Percentiles rank a stretch among this genome's conserved stretches.
phyloP scores from a whole-genome alignment of 2,888 invertebrate genomes.

The Hyposoter didymator region DNA sequence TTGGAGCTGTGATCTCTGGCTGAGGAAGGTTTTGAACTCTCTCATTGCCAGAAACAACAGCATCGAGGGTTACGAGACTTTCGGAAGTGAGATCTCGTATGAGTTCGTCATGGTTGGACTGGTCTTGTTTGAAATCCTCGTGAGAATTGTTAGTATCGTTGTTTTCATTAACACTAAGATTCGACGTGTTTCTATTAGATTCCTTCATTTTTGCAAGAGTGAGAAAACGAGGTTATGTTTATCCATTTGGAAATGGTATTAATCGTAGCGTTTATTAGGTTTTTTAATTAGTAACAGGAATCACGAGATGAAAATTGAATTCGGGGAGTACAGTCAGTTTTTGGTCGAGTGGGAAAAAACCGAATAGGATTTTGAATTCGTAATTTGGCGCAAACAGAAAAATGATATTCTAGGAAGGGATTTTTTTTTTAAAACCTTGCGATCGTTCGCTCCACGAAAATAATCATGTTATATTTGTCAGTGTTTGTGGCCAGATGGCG shows the following conservation, averaged over 20 bases:
- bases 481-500: constrained; percentile 79
- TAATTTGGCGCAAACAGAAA: constrained; percentile 41
- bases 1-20: not conserved
- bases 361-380: constrained; percentile 12
- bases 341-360: not conserved
- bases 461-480: constrained; percentile 69
- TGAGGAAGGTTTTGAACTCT: not conserved
- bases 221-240: constrained; percentile 54
- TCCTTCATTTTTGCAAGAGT: constrained; percentile 64
- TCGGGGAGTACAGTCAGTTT: not conserved
- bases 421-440: constrained; percentile 38
- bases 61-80: constrained; percentile 33
- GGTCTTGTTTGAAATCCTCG: constrained; percentile 27
- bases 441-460: constrained; percentile 36
- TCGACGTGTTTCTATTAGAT: constrained; percentile 53
- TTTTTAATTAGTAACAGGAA: not conserved
- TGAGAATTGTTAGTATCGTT: constrained; percentile 34
- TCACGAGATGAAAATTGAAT: not conserved
- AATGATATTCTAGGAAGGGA: not conserved
- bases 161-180: constrained; percentile 39
- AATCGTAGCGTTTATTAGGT: too few relatives aligned
- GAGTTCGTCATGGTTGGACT: constrained; percentile 50
- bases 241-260: constrained; percentile 30
- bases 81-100: constrained; percentile 60
- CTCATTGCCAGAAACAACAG: constrained; percentile 20